Evolutionary conservation across 2,888 invertebrate genomes (phyloP).

Genomic region (Eulithis prunata): DNA sequence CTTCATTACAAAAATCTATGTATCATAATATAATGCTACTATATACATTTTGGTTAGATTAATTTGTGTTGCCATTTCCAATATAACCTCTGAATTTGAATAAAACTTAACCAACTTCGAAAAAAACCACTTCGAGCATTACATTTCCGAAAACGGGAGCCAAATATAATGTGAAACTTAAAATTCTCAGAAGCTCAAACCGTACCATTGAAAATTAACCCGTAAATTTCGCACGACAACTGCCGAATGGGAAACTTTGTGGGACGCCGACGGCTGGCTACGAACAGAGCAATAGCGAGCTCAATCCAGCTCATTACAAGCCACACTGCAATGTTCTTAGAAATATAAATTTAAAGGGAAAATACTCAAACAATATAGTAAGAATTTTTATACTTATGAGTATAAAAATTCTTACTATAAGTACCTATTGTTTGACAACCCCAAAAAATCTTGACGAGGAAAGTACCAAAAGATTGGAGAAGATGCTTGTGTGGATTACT

Average conservation of each 20-base stretch:
- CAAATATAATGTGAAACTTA: slow-evolving; percentile 66
- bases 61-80: too few species aligned
- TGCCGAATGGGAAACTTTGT: slow-evolving; percentile 78
- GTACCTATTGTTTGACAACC: too few species aligned
- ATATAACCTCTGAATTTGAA: background rate
- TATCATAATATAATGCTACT: too few species aligned
- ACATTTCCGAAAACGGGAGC: slow-evolving; percentile 46
- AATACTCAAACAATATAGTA: background rate
- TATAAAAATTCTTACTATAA: too few species aligned
- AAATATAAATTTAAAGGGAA: slow-evolving; percentile 16
- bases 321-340: slow-evolving; percentile 48
- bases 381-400: too few species aligned
- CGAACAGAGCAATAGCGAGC: slow-evolving; percentile 58
- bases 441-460: too few species aligned
- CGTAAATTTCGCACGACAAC: slow-evolving; percentile 82
- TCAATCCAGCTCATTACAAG: slow-evolving; percentile 68
- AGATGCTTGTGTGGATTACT: too few species aligned
- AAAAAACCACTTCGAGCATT: slow-evolving; percentile 31
- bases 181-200: slow-evolving; percentile 74
- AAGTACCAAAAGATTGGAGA: too few species aligned
- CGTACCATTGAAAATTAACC: slow-evolving; percentile 81
- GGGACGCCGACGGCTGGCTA: slow-evolving; percentile 75
- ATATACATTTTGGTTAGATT: too few species aligned
- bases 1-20: too few species aligned
- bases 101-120: slow-evolving; percentile 21